Percentiles rank a stretch among this genome's conserved stretches.
Evolutionary conservation across 2,888 invertebrate genomes (phyloP).

Genomic region (Hyles lineata): DNA sequence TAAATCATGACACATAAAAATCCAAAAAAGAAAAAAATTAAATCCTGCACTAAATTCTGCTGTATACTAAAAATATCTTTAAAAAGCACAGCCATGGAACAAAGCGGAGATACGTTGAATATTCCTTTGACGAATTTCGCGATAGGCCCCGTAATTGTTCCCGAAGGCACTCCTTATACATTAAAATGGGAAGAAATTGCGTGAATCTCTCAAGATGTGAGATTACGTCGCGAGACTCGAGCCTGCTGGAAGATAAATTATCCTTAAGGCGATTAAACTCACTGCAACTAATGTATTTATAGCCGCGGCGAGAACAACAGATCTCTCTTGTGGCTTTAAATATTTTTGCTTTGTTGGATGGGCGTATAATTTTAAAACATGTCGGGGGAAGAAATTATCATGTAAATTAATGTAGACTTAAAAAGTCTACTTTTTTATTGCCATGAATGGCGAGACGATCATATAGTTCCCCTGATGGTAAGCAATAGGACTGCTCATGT

Average conservation of each 20-base stretch:
- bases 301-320: conserved; percentile 24
- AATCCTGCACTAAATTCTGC: too few relatives aligned
- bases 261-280: conserved; percentile 49
- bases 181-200: conserved; percentile 36
- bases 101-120: conserved; percentile 15
- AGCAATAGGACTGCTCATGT: too few relatives aligned
- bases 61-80: not conserved
- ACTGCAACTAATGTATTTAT: conserved; percentile 32
- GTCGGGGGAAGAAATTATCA: too few relatives aligned
- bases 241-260: conserved; percentile 46
- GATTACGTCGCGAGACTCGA: conserved; percentile 46
- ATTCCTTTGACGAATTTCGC: conserved; percentile 24
- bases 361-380: not conserved
- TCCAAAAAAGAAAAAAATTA: too few relatives aligned
- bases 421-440: too few relatives aligned
- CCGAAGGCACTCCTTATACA: conserved; percentile 33
- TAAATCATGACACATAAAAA: too few relatives aligned
- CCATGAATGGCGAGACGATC: too few relatives aligned
- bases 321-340: conserved; percentile 16
- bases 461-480: too few relatives aligned
- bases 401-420: too few relatives aligned
- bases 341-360: not conserved
- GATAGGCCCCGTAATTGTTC: conserved; percentile 31
- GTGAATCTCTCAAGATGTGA: conserved; percentile 49
- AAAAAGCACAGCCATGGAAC: not conserved